phyloP scores from a whole-genome alignment of 2,113 vertebrate genomes.

The Stegostoma tigrinum region DNA sequence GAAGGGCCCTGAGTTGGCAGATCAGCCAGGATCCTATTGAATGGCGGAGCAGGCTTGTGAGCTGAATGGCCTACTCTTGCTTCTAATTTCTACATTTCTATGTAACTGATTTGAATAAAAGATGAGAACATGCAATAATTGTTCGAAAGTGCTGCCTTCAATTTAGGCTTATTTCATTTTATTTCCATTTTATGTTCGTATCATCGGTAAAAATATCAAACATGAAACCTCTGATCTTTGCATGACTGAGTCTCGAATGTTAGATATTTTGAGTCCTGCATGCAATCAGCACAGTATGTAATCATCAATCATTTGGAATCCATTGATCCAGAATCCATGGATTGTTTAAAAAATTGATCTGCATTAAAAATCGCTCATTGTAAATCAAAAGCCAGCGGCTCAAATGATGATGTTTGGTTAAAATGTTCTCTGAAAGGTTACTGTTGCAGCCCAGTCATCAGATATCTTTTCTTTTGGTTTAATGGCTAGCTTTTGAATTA shows the following conservation, averaged over 20 bases:
- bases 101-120: not conserved
- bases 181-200: too few relatives aligned
- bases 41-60: too few relatives aligned
- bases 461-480: not conserved
- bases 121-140: not conserved
- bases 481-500: not conserved
- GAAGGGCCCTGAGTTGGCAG: too few relatives aligned
- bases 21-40: too few relatives aligned
- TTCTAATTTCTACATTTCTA: too few relatives aligned
- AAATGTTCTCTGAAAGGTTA: not conserved
- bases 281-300: not conserved
- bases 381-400: not conserved
- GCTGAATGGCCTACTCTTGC: too few relatives aligned
- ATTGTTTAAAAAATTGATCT: not conserved
- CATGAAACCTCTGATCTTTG: not conserved
- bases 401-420: not conserved
- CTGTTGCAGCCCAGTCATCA: not conserved
- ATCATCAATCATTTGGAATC: not conserved
- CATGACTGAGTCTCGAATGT: not conserved
- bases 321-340: not conserved
- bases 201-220: not conserved
- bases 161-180: not conserved
- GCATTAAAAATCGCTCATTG: slow-evolving; percentile 10
- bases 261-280: not conserved
- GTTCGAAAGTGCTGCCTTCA: not conserved